Conservation (phyloP, 2,797 vertebrate species). For the Sternotherus odoratus region DNA sequence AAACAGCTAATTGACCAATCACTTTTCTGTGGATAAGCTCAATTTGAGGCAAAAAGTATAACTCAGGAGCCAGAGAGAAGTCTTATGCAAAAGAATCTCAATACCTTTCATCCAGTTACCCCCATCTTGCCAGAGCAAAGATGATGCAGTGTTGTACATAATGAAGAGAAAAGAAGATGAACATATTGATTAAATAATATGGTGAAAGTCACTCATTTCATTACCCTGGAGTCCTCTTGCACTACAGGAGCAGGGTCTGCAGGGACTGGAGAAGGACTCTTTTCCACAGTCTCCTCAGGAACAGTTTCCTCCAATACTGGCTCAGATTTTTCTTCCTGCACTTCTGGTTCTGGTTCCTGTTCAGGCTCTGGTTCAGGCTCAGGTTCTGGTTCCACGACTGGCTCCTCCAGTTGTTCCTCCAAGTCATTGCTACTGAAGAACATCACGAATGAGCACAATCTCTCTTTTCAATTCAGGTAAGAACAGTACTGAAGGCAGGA, state of each 20-base stretch:
- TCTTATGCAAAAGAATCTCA: not conserved
- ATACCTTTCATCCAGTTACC: not conserved
- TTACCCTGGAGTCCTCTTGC: slow-evolving; percentile 93
- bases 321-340: slow-evolving; percentile 85
- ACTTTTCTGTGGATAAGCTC: not conserved
- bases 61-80: fast-evolving
- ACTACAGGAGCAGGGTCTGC: slow-evolving; percentile 84
- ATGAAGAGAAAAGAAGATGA: not conserved
- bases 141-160: not conserved
- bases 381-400: slow-evolving; percentile 83
- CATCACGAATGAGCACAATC: slow-evolving; percentile 4
- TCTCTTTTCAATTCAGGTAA: not conserved
- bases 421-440: slow-evolving; percentile 87
- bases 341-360: slow-evolving; percentile 85
- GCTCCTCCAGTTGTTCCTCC: slow-evolving; percentile 88
- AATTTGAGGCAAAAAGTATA: not conserved
- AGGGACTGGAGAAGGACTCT: slow-evolving; percentile 89
- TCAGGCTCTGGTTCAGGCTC: slow-evolving; percentile 89
- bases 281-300: slow-evolving; percentile 85
- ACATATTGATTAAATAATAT: not conserved
- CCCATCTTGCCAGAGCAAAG: not conserved
- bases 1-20: not conserved
- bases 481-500: not conserved
- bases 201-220: not conserved
- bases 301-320: slow-evolving; percentile 79